These are phyloP conservation scores for Denticeps clupeoides DNA, from an alignment of 2,797 vertebrate species.

Conservation along the genomic window DNA sequence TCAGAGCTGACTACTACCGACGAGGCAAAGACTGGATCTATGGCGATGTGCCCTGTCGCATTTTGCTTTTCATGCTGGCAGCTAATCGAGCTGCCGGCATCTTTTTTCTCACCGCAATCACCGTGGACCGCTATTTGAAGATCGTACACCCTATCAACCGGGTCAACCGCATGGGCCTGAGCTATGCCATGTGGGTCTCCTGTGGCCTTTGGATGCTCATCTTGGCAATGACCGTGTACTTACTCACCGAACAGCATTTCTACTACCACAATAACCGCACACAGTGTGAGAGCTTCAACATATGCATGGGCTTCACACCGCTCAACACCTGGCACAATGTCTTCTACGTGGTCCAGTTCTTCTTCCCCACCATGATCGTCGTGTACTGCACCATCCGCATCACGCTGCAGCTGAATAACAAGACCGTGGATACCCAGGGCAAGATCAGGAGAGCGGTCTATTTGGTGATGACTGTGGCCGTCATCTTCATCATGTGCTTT, in stretches of 20 bases:
- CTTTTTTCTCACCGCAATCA: background rate
- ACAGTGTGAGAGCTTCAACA: conserved; percentile 69
- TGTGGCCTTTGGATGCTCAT: conserved; percentile 24
- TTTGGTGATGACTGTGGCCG: conserved; percentile 56
- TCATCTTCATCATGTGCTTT: conserved; percentile 62
- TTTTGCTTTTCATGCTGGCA: background rate
- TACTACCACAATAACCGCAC: conserved; percentile 40
- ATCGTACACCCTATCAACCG: background rate
- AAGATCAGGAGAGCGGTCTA: conserved; percentile 62
- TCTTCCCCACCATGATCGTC: conserved; percentile 49
- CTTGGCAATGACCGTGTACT: conserved; percentile 49
- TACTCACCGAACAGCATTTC: conserved; percentile 45
- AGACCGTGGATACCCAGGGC: conserved; percentile 53
- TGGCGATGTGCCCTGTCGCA: background rate
- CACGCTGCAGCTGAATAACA: conserved; percentile 53
- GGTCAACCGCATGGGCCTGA: background rate
- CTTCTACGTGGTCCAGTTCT: conserved; percentile 59
- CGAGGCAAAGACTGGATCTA: background rate
- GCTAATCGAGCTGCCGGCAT: background rate
- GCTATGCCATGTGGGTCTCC: background rate
- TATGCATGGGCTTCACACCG: conserved; percentile 51
- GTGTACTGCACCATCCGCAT: conserved; percentile 60
- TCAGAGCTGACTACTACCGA: background rate
- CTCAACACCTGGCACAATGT: conserved; percentile 59
- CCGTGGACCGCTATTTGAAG: background rate